A percentile compares a stretch with the other conserved stretches of the same genome.
Conservation (phyloP, 2,113 vertebrate genomes). For the Bubo bubo region DNA sequence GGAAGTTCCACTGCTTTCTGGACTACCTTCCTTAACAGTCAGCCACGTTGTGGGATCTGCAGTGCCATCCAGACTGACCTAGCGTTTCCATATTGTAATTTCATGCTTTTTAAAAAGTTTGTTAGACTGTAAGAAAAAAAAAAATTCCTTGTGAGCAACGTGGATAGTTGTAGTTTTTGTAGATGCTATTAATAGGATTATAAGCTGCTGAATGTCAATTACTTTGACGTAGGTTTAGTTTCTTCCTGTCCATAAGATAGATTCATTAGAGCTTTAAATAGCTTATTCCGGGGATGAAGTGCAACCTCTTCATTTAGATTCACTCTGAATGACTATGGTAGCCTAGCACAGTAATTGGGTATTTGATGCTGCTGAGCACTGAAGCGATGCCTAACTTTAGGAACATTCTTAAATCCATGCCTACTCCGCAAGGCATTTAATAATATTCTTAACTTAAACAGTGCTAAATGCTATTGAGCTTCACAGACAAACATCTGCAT, state of each 20-base stretch:
- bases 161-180: not conserved
- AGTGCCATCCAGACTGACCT: conserved; percentile 61
- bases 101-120: not conserved
- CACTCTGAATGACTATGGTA: not conserved
- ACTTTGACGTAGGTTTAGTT: not conserved
- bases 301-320: not conserved
- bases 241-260: not conserved
- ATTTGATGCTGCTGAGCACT: not conserved
- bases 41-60: conserved; percentile 62
- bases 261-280: not conserved
- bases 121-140: not conserved
- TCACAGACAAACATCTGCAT: not conserved
- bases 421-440: not conserved
- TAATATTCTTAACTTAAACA: not conserved
- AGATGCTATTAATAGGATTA: not conserved
- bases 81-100: not conserved
- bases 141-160: not conserved
- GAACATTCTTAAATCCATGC: not conserved
- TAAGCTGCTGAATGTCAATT: not conserved
- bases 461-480: not conserved
- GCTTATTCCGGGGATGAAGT: not conserved
- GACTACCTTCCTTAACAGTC: conserved; percentile 61
- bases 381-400: not conserved
- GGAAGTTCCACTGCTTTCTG: conserved; percentile 37
- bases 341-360: not conserved